Evolutionary conservation across 2,888 invertebrate species (phyloP), one percentile per base, ranked within the genome.

Genomic region (Eilema caniola): DNA sequence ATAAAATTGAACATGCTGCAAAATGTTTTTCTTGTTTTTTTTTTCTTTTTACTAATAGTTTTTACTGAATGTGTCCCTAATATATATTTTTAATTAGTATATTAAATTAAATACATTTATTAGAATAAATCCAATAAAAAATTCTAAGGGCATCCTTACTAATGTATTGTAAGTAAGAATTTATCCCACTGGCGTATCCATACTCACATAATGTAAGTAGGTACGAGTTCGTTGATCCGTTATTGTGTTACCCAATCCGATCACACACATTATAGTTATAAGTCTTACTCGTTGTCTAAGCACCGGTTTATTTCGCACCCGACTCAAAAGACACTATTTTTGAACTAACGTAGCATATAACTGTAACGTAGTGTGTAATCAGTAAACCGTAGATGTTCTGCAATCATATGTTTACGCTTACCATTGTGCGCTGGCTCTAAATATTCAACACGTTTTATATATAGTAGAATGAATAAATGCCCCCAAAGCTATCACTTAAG

Each of bases 291-390:
- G 76, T 80, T 78, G 74, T 73, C 47, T 79, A 78, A 79, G 88
- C 88, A 90, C 90, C 86, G 80, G 89, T 90, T 90, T 89, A 87
- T 85, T 87, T 88, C 76, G 88, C 90, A 89, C 89, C 72, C 73
- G 66, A 62, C 37, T 73, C 73, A 78, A 85, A 87, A 87, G 85
- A 85, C 88, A 87, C 83, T 85, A 81, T 83, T 86, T 85, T 84
- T 76, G 77, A 83, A 83, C 78, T 81, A 84, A 83, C 76, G 37
- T 83, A 81, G 79, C 67, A 37, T 74, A 24, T 77, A 75, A 72
- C 33, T 37, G 62, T 71, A 66, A 57, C 33, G n/a, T 79, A 73
- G 74, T 64, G 62, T 33, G 71, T 74, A 78, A 73, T 76, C 74
- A 71, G 71, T 75, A 73, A 72, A 71, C 69, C 81, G 76, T 79